Conservation (phyloP, 92 coral and sea anemone species). For the Epizoanthus illoricatus region DNA sequence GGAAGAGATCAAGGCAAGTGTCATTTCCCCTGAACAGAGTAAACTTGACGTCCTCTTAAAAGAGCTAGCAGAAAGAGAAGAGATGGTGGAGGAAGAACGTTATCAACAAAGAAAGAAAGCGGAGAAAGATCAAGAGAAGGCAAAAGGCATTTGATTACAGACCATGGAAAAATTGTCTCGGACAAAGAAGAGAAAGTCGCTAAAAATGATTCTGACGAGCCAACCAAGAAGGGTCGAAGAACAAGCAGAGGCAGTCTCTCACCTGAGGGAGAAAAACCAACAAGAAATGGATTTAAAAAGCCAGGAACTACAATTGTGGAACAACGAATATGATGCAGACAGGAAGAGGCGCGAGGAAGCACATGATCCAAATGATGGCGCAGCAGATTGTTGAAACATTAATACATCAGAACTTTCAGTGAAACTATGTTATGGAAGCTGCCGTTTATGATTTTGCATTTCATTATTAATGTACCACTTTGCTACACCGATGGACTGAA, state of each 20-base stretch:
- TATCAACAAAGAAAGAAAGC: not conserved
- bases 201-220: conserved; percentile 12
- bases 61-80: too few species aligned
- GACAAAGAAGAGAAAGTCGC: conserved; percentile 20
- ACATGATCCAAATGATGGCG: conserved; percentile 13
- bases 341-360: conserved; percentile 35
- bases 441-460: not conserved
- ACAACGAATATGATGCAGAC: conserved; percentile 19
- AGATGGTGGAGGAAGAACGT: too few species aligned
- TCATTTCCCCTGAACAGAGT: too few species aligned
- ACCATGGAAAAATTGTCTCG: conserved; percentile 36
- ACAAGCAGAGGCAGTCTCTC: conserved; percentile 35
- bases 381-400: conserved; percentile 29
- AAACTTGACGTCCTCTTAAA: too few species aligned
- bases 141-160: conserved; percentile 26
- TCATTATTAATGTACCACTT: not conserved
- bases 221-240: conserved; percentile 20
- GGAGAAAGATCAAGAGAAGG: conserved; percentile 40
- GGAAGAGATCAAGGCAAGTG: too few species aligned
- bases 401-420: conserved; percentile 15
- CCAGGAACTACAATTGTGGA: conserved; percentile 43
- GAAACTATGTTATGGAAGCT: not conserved
- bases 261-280: conserved; percentile 41
- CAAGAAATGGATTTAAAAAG: conserved; percentile 50
- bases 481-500: not conserved